phyloP scores from a whole-genome alignment of 2,888 invertebrate genomes.

The Aporophyla lueneburgensis region DNA sequence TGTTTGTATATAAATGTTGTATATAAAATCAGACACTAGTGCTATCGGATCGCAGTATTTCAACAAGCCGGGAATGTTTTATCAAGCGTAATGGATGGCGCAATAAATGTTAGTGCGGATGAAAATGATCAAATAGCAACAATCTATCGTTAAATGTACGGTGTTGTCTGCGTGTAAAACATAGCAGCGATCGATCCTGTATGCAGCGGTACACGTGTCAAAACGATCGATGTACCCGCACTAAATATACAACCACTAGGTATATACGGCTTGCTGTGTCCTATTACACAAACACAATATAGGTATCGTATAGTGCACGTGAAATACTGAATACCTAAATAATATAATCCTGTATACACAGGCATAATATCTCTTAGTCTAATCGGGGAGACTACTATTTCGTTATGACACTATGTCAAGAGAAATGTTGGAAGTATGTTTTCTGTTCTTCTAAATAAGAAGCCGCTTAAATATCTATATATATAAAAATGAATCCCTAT shows the following conservation, averaged over 20 bases:
- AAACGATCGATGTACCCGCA: not conserved
- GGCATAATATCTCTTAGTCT: not conserved
- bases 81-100: constrained; percentile 47
- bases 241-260: not conserved
- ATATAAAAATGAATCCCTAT: too few species aligned
- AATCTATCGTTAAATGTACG: constrained; percentile 41
- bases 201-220: not conserved
- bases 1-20: not conserved
- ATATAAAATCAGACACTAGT: not conserved
- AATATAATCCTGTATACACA: not conserved
- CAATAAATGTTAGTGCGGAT: constrained; percentile 50
- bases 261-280: not conserved
- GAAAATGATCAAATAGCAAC: constrained; percentile 50
- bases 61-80: constrained; percentile 30
- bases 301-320: not conserved
- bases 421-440: not conserved
- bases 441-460: not conserved
- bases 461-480: not conserved
- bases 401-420: too few species aligned
- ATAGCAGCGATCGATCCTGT: not conserved
- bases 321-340: not conserved
- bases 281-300: not conserved
- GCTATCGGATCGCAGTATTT: not conserved
- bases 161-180: constrained; percentile 5
- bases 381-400: not conserved